Percentiles rank a stretch among this genome's conserved stretches.
These are phyloP conservation scores for Mechanitis messenoides DNA, from an alignment of 2,888 invertebrate species.

Conservation along the genomic window DNA sequence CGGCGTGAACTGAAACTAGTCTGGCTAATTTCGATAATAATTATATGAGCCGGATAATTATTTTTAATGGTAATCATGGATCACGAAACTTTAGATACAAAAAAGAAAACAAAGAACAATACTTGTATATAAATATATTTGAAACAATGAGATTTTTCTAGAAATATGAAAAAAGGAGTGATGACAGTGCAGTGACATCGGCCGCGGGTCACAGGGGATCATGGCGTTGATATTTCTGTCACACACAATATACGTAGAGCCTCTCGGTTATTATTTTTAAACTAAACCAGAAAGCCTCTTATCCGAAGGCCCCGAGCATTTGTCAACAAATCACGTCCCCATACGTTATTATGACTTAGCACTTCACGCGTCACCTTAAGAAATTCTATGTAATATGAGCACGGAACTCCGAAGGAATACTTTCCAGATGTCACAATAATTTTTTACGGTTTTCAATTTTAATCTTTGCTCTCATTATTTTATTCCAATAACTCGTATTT, in stretches of 20 bases:
- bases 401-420: not conserved
- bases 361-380: conserved; percentile 36
- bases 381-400: conserved; percentile 31
- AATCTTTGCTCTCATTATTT: not conserved
- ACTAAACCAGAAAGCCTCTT: conserved; percentile 47
- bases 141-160: not conserved
- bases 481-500: no score
- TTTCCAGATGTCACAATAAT: not conserved
- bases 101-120: not conserved
- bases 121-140: not conserved
- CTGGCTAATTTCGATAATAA: no score
- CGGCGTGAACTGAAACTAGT: no score
- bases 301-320: conserved; percentile 42
- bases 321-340: conserved; percentile 61
- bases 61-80: no score
- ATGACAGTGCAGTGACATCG: conserved; percentile 33
- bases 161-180: conserved; percentile 22
- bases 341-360: conserved; percentile 44
- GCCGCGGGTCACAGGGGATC: conserved; percentile 37
- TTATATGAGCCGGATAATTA: no score
- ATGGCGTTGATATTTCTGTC: conserved; percentile 33
- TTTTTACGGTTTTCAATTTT: conserved; percentile 1
- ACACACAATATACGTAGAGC: conserved; percentile 33
- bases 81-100: no score
- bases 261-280: conserved; percentile 51